These are phyloP conservation scores for Ceyx margarethae DNA, from an alignment of 2,113 vertebrate species.

Conservation along the genomic window DNA sequence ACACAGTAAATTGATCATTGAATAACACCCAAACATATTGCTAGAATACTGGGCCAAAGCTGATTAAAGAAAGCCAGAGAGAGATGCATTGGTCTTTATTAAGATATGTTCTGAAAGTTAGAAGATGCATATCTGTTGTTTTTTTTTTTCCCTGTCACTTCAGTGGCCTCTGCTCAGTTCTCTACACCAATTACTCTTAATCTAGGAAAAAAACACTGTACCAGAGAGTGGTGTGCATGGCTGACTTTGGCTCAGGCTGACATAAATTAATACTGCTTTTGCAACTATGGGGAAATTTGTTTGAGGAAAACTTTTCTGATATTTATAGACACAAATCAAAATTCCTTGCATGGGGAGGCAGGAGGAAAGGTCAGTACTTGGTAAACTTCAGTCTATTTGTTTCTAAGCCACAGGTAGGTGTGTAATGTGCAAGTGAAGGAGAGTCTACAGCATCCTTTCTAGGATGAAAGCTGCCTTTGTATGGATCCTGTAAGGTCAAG, in stretches of 20 bases:
- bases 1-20: not conserved
- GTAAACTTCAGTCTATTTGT: not conserved
- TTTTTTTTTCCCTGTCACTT: not conserved
- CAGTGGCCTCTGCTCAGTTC: not conserved
- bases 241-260: not conserved
- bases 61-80: not conserved
- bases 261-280: not conserved
- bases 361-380: not conserved
- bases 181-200: not conserved
- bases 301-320: not conserved
- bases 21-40: not conserved
- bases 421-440: not conserved
- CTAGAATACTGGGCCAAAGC: not conserved
- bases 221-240: not conserved
- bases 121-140: not conserved
- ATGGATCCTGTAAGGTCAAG: not conserved
- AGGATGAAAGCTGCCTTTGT: not conserved
- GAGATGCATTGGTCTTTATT: not conserved
- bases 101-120: constrained; percentile 7
- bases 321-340: not conserved
- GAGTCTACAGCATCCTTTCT: not conserved
- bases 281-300: not conserved
- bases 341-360: not conserved
- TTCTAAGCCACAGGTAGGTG: not conserved
- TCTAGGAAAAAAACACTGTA: not conserved